Evolutionary conservation across 1,140 invertebrate species (phyloP).

Genomic region (Melipona quadrifasciata): DNA sequence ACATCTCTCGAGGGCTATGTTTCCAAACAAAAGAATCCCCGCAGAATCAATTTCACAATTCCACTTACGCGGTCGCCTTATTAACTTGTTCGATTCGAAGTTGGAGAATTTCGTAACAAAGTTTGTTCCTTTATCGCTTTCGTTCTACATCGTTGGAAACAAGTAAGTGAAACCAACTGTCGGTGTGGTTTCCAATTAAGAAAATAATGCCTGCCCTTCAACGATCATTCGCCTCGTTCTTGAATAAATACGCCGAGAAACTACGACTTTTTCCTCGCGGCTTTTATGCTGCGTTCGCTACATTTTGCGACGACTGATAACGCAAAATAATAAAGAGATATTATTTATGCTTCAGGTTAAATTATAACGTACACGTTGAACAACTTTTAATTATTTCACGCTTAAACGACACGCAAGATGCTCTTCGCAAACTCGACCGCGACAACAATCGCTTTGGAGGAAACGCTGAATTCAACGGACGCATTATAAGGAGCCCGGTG

Average conservation of each 20-base stretch:
- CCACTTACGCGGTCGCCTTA: not conserved
- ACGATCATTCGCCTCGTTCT: not conserved
- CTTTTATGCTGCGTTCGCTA: too few relatives aligned
- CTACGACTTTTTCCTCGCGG: not conserved
- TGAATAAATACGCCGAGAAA: not conserved
- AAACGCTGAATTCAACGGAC: not conserved
- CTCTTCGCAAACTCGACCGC: too few relatives aligned
- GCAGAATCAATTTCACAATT: not conserved
- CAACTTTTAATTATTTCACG: not conserved
- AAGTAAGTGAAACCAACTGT: not conserved
- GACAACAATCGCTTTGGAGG: not conserved
- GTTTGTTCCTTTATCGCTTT: not conserved
- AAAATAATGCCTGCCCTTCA: not conserved
- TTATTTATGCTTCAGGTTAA: too few relatives aligned
- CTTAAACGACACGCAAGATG: too few relatives aligned
- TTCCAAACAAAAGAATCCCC: not conserved
- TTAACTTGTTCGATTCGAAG: not conserved
- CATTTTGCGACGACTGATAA: too few relatives aligned
- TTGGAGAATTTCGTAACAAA: not conserved
- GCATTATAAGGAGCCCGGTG: not conserved
- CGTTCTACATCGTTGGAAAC: not conserved
- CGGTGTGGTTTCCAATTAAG: slow-evolving; percentile 9
- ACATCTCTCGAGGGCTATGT: not conserved
- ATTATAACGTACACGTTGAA: too few relatives aligned
- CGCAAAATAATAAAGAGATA: too few relatives aligned